Evolutionary conservation across 2,888 invertebrate species (phyloP), one percentile per base, ranked within the genome.

Genomic region (Agrochola macilenta): DNA sequence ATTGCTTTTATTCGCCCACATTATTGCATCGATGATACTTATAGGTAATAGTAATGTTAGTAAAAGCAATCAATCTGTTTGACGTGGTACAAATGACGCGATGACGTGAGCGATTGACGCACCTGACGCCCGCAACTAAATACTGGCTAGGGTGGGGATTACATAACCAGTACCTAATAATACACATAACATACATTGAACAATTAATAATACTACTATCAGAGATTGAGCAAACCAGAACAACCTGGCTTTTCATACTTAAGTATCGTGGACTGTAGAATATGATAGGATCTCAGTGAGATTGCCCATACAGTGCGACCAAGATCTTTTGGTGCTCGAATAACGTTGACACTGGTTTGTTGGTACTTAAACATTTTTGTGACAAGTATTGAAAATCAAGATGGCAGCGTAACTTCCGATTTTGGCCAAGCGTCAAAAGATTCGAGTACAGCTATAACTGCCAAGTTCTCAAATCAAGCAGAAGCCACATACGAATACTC

Each of bases 71-170:
- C 58, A 82, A 82, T 82, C 78, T 64, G 69, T 60, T 46, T 70
- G 70, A 81, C 76, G 43, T 43, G 9, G 9, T 5, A 73, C 72
- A 82, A 39, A 81, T 72, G 69, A 65, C 11, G 43, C 23, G 26
- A 30, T 82, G 65, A 83, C 79, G 74, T 79, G 68, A 79, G 52
- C 35, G 52, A 71, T 71, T 79, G 70, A 71, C 74, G 70, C 74
- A 79, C 70, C 74, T 78, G 81, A 72, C 68, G 74, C n/a, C 17
- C 11, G 66, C 11, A 30, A 66, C 69, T 14, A 14, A 35, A 61
- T 57, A 69, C 64, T 57, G 35, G 9, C 12, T 35, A 9, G n/a
- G 8, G n/a, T 17, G 3, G 60, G 65, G 30, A 23, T n/a, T 35
- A 43, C 0, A 43, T 77, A 52, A 17, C 4, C 12, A 17, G n/a